Percentiles rank a stretch among this genome's conserved stretches.
Evolutionary conservation across 2,888 invertebrate genomes (phyloP).

Genomic region (Lepidocyrtoides sp.): DNA sequence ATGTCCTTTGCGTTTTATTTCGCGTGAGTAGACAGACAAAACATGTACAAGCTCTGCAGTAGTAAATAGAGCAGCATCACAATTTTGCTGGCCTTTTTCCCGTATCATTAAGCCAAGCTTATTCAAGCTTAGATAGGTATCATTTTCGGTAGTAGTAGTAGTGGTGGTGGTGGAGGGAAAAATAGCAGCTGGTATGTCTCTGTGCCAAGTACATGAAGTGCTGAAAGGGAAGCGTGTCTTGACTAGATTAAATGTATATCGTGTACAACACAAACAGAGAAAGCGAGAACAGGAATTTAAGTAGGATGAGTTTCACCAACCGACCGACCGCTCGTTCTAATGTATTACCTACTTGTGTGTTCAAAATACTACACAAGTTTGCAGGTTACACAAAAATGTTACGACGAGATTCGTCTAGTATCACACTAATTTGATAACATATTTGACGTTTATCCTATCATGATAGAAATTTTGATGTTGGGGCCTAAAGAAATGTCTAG

Average conservation of each 20-base stretch:
- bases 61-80: conserved; percentile 15
- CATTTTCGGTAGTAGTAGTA: neutral
- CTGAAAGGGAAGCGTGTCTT: conserved; percentile 21
- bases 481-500: too few species aligned
- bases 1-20: conserved; percentile 64
- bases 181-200: conserved; percentile 4
- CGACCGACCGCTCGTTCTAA: too few species aligned
- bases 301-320: conserved; percentile 5
- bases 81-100: conserved; percentile 59
- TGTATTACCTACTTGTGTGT: neutral
- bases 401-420: too few species aligned
- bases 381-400: too few species aligned
- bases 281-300: neutral
- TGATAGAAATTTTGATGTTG: too few species aligned
- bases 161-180: neutral
- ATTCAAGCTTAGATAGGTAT: neutral
- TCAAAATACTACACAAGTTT: neutral
- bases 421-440: too few species aligned
- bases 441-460: too few species aligned
- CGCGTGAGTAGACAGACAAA: conserved; percentile 26
- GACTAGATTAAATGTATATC: conserved; percentile 31
- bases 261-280: neutral
- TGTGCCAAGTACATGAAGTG: conserved; percentile 5
- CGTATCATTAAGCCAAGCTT: conserved; percentile 54
- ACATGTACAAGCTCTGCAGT: neutral